A percentile compares a stretch with the other conserved stretches of the same genome.
Evolutionary conservation across 2,797 vertebrate species (phyloP).

Genomic region (Scleropages formosus): DNA sequence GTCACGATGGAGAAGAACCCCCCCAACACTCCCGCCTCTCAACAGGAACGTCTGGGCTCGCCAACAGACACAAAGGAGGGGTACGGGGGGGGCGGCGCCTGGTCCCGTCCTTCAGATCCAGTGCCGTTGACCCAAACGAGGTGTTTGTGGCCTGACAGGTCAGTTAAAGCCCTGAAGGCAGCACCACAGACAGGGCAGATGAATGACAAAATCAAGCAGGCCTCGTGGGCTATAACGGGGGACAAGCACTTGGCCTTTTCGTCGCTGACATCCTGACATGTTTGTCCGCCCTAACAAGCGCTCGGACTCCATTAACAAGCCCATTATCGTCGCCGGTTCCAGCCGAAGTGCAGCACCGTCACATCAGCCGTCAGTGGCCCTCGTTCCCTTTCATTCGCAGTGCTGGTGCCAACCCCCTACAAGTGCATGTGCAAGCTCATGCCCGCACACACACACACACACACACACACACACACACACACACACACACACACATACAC

Average conservation of each 20-base stretch:
- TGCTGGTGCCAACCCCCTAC: no score
- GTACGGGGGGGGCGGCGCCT: no score
- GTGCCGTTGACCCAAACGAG: not conserved
- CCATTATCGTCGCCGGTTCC: constrained; percentile 97
- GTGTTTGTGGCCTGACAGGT: no score
- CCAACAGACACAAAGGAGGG: no score
- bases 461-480: not conserved
- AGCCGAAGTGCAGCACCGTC: constrained; percentile 88
- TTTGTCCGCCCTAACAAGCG: constrained; percentile 99
- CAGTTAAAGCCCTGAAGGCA: no score
- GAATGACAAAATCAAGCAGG: no score
- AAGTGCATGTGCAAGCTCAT: no score
- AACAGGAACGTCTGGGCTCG: not conserved
- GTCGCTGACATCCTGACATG: constrained; percentile 88
- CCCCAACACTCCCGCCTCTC: not conserved
- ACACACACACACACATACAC: not conserved
- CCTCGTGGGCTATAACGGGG: not conserved
- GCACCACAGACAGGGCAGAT: no score
- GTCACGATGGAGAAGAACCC: not conserved
- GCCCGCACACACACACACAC: not conserved
- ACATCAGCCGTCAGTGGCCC: constrained; percentile 94
- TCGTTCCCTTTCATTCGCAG: constrained; percentile 56
- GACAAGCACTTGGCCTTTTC: constrained; percentile 93
- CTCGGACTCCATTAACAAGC: constrained; percentile 99
- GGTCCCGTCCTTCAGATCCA: not conserved